These are phyloP conservation scores for Enteromius viviparus DNA, from an alignment of 2,797 vertebrate genomes.

Conservation along the genomic window DNA sequence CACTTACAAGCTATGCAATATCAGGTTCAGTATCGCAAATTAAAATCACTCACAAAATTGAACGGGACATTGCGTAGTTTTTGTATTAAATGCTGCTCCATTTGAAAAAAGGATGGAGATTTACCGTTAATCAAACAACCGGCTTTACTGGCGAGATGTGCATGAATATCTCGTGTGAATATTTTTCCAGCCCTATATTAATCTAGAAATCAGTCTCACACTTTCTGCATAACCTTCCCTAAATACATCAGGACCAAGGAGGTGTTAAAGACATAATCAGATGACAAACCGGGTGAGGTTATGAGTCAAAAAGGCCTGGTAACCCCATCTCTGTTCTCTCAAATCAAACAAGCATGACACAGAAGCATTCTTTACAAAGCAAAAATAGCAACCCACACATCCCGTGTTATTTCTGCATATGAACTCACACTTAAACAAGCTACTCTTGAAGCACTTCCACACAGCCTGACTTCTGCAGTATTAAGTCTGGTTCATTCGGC, in stretches of 20 bases:
- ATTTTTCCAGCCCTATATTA: neutral
- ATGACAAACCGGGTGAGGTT: neutral
- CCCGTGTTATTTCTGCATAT: constrained; percentile 21
- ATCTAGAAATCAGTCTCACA: neutral
- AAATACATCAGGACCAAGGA: constrained; percentile 8
- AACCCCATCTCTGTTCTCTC: constrained; percentile 11
- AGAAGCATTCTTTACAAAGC: constrained; percentile 18
- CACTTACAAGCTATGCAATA: too few species aligned
- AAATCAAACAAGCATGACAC: constrained; percentile 13
- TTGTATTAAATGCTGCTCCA: too few species aligned
- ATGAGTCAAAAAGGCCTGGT: neutral
- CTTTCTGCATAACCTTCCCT: constrained; percentile 1
- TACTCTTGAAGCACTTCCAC: neutral
- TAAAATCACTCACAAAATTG: too few species aligned
- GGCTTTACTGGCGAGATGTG: too few species aligned
- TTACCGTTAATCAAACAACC: too few species aligned
- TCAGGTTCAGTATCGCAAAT: too few species aligned
- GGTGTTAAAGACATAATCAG: constrained; percentile 28
- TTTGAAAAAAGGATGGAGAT: too few species aligned
- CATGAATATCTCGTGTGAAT: too few species aligned
- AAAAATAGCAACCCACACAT: constrained; percentile 14
- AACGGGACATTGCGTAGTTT: too few species aligned
- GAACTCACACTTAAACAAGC: constrained; percentile 23
- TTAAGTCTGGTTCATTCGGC: neutral
- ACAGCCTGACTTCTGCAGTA: neutral